These are phyloP conservation scores for Actenoides lindsayi DNA, from an alignment of 2,113 vertebrate genomes.

Conservation along the genomic window DNA sequence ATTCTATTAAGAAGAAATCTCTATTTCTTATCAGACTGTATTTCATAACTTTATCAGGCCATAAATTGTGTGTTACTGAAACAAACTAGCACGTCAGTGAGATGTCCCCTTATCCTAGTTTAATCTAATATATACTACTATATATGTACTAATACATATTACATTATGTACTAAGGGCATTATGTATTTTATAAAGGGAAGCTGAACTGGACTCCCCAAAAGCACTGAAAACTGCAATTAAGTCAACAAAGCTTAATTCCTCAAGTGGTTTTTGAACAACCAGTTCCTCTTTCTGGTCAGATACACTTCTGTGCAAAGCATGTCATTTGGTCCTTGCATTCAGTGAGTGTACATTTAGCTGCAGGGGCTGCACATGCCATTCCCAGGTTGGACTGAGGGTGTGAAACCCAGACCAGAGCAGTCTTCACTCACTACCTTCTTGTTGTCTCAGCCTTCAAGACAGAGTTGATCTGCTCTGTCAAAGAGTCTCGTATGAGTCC, in stretches of 20 bases:
- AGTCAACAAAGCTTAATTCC: neutral
- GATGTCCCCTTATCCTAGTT: neutral
- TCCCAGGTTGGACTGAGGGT: neutral
- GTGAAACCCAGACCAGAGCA: neutral
- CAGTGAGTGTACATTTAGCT: neutral
- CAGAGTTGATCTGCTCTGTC: neutral
- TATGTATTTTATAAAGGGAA: neutral
- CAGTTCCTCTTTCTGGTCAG: fast-evolving
- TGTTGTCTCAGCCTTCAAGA: neutral
- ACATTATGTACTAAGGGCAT: neutral
- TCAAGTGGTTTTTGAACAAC: neutral
- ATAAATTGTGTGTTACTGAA: neutral
- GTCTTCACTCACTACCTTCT: neutral
- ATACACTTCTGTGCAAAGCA: neutral
- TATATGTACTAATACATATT: too few species aligned
- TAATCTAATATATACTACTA: neutral
- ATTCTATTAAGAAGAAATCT: constrained; percentile 18
- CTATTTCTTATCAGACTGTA: neutral
- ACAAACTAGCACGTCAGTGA: neutral
- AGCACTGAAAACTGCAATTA: neutral
- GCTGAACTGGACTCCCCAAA: neutral
- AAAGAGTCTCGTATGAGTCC: neutral
- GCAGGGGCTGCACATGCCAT: neutral
- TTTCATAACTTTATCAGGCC: constrained; percentile 4
- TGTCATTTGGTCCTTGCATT: neutral